Conservation (phyloP, 92 coral and sea anemone species). For the Porites lobata region DNA sequence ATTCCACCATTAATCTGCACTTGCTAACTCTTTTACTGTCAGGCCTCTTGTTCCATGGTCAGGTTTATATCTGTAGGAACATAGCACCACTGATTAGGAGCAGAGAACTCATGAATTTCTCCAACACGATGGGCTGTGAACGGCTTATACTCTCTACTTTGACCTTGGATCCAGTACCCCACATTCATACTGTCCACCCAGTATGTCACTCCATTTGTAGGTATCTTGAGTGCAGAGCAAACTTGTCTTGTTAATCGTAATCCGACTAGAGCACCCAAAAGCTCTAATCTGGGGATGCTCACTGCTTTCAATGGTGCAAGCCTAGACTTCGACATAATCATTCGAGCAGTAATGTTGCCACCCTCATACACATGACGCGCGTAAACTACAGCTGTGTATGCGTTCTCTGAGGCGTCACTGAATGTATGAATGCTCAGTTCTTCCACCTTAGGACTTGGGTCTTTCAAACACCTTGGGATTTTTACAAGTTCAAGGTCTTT, state of each 20-base stretch:
- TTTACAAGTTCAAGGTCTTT: too few relatives aligned
- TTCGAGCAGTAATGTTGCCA: constrained; percentile 26
- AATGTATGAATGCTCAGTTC: too few relatives aligned
- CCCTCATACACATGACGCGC: constrained; percentile 46
- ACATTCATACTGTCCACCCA: constrained; percentile 62
- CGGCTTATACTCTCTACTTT: constrained; percentile 40
- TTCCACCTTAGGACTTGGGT: too few relatives aligned
- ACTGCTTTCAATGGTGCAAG: constrained; percentile 79
- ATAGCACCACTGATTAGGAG: constrained; percentile 73
- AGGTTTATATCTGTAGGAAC: constrained; percentile 66
- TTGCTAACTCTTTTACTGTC: constrained; percentile 42
- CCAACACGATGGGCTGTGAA: constrained; percentile 62
- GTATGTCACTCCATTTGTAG: constrained; percentile 30
- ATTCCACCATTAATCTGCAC: constrained; percentile 67
- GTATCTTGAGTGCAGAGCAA: constrained; percentile 43
- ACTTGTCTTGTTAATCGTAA: constrained; percentile 53
- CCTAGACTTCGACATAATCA: constrained; percentile 73
- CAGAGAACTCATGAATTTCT: constrained; percentile 61
- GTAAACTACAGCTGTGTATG: too few relatives aligned
- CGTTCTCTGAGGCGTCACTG: too few relatives aligned
- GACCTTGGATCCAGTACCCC: constrained; percentile 50
- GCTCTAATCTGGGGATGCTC: constrained; percentile 53
- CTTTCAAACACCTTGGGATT: too few relatives aligned
- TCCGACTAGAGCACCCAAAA: constrained; percentile 53
- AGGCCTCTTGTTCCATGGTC: constrained; percentile 69